Base-by-base conservation (phyloP, 2,888 invertebrate species). In the Sphinx pinastri region DNA sequence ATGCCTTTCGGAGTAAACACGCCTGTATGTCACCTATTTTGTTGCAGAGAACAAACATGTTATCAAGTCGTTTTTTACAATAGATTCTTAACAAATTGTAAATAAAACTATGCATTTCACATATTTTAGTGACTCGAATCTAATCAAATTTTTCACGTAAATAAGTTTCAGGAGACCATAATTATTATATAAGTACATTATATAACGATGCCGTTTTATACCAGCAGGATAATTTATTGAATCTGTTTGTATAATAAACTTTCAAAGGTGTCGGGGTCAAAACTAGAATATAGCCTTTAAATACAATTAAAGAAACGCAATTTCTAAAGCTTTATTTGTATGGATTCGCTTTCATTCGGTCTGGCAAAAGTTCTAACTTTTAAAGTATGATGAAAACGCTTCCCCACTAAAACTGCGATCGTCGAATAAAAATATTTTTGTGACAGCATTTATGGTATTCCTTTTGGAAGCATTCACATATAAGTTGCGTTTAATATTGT, bases 71-170 rank as follows among this genome's bases (percentile, higher is more conserved):
- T 0, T 55, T 19, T 55, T 55, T 55, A 16, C 54, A 54, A 54
- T 54, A 52, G 25, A 25, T 38, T 38, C 7, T 38, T 8, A 38
- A 5, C 38, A 63, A 63, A 67, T 72, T 72, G 75, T 75, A 77
- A 79, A 81, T 76, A 76, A 74, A 74, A 76, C 77, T 76, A 77
- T 82, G 79, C 74, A 25, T 25, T 25, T 25, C 1, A 25, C 77
- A 76, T 75, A 77, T 75, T 77, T 78, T 79, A 83, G 81, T 77
- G 78, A 77, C 81, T 84, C 82, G 76, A 84, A 90, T 88, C 87
- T 84, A 90, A 90, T 90, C 89, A 89, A 87, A 90, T 77, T 91
- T 90, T 82, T 77, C 76, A 79, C 79, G 80, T 84, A 85, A 87
- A 86, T 85, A 86, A 85, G 79, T 81, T 81, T 83, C 85, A 87